A percentile compares a stretch with the other conserved stretches of the same genome.
Evolutionary conservation across 64 coral and sea anemone genomes (phyloP).

Genomic region (Porites australiensis): DNA sequence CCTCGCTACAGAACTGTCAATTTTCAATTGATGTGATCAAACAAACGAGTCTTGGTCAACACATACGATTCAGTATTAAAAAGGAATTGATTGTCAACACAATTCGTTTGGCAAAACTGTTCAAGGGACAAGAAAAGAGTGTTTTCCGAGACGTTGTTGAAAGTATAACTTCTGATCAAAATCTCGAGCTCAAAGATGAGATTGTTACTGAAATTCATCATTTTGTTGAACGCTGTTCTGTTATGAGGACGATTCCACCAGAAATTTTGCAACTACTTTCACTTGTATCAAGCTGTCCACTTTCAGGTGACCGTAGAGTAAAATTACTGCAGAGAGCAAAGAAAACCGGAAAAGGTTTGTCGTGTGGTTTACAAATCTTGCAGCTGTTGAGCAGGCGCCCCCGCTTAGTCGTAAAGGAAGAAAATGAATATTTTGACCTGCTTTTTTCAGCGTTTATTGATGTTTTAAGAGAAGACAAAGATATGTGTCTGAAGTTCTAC

Average conservation of each 20-base stretch:
- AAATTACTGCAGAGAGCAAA: background rate
- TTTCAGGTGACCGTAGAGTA: constrained; percentile 4
- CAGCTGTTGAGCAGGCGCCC: background rate
- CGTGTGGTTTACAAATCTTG: background rate
- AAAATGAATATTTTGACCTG: constrained; percentile 14
- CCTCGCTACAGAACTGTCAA: background rate
- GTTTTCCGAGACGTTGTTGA: background rate
- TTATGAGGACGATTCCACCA: background rate
- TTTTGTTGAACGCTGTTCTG: background rate
- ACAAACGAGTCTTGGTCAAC: background rate
- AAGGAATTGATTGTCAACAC: background rate
- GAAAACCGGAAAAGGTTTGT: background rate
- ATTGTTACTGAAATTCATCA: background rate
- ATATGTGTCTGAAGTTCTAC: background rate
- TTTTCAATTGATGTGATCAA: background rate
- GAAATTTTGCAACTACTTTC: background rate
- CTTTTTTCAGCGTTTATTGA: background rate
- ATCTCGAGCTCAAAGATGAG: background rate
- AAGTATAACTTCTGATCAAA: background rate
- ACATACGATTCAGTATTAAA: background rate
- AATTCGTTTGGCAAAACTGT: background rate
- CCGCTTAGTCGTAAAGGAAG: background rate
- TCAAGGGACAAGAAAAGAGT: background rate
- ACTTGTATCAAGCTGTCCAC: background rate
- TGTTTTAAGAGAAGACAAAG: background rate